Conservation (phyloP, 2,888 invertebrate species). For the Scrobipalpa atriplicella region DNA sequence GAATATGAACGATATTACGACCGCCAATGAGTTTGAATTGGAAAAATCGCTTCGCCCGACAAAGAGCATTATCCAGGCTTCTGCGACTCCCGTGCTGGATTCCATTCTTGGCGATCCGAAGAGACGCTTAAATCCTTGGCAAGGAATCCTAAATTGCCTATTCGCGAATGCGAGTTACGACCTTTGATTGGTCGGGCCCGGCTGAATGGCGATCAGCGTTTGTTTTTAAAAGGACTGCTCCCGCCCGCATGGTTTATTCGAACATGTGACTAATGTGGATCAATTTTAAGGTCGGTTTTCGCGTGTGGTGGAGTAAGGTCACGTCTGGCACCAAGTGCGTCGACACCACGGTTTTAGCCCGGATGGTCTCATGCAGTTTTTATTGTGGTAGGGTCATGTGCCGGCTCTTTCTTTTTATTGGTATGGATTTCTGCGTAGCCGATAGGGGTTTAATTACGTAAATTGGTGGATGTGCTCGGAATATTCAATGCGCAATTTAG, state of each 20-base stretch:
- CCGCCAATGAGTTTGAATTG: slow-evolving; percentile 60
- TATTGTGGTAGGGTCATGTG: slow-evolving; percentile 79
- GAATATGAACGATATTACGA: slow-evolving; percentile 60
- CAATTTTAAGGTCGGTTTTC: slow-evolving; percentile 43
- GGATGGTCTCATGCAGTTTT: slow-evolving; percentile 78
- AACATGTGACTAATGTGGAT: slow-evolving; percentile 40
- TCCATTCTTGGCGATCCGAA: slow-evolving; percentile 40
- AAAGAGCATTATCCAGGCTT: slow-evolving; percentile 68
- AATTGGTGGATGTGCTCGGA: slow-evolving; percentile 35
- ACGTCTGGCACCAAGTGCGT: slow-evolving; percentile 62
- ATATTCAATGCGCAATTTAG: slow-evolving; percentile 18
- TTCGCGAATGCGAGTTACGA: slow-evolving; percentile 42
- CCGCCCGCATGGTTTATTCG: slow-evolving; percentile 33
- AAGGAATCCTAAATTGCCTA: slow-evolving; percentile 45
- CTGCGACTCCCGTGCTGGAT: slow-evolving; percentile 49
- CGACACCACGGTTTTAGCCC: slow-evolving; percentile 78
- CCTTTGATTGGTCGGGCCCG: slow-evolving; percentile 46
- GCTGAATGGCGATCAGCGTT: slow-evolving; percentile 64
- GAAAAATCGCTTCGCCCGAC: slow-evolving; percentile 49
- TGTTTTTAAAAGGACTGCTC: slow-evolving; percentile 54
- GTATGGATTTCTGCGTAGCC: slow-evolving; percentile 57
- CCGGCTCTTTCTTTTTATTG: slow-evolving; percentile 63
- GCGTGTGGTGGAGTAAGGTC: slow-evolving; percentile 55
- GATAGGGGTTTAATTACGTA: slow-evolving; percentile 48
- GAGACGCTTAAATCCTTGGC: slow-evolving; percentile 38